A percentile compares a stretch with the other conserved stretches of the same genome.
These are phyloP conservation scores for Achatina immaculata DNA, from an alignment of 1,140 invertebrate genomes.

Conservation along the genomic window DNA sequence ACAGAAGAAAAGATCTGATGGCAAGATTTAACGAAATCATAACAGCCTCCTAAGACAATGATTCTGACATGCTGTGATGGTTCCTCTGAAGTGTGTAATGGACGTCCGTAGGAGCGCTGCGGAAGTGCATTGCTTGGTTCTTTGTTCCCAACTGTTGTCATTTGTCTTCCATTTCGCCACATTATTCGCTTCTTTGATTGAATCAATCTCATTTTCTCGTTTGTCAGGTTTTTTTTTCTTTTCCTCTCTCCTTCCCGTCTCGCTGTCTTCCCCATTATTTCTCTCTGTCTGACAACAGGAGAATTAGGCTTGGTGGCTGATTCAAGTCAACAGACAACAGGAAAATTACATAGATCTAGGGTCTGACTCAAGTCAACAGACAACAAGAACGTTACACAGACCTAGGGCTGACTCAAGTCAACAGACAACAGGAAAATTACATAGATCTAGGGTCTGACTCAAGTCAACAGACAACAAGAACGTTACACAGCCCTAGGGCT, in stretches of 20 bases:
- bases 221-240: background rate
- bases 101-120: no score
- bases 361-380: background rate
- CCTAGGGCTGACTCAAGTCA: background rate
- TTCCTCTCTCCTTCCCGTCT: background rate
- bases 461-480: background rate
- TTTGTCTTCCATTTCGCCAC: background rate
- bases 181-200: background rate
- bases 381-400: no score
- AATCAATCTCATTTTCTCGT: constrained; percentile 1
- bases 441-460: background rate
- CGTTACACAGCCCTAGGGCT: no score
- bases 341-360: background rate
- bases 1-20: no score
- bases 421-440: background rate
- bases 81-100: no score
- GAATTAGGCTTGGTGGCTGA: background rate
- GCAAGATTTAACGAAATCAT: no score
- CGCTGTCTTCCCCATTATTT: background rate
- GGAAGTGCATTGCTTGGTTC: background rate
- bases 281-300: background rate
- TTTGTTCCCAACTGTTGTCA: background rate
- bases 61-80: no score
- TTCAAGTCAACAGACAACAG: background rate
- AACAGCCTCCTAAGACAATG: no score